Percentiles rank a stretch among this genome's conserved stretches.
These are phyloP conservation scores for Pseudochaenichthys georgianus DNA, from an alignment of 2,797 vertebrate genomes.

Conservation along the genomic window DNA sequence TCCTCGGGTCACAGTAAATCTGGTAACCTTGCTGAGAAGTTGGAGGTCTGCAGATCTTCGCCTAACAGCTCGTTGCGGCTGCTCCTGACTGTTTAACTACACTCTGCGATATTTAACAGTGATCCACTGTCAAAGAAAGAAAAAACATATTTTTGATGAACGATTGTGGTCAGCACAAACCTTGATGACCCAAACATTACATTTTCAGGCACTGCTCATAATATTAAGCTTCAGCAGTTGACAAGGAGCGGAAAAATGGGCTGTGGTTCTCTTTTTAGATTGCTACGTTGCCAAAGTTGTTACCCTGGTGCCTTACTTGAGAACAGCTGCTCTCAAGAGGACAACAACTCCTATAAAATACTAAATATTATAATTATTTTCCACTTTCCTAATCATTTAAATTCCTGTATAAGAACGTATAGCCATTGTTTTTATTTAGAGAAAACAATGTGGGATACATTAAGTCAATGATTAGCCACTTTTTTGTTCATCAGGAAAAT, in stretches of 20 bases:
- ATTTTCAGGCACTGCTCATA: not conserved
- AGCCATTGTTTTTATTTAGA: no score
- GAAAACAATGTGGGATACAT: no score
- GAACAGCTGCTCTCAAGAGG: not conserved
- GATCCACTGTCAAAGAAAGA: not conserved
- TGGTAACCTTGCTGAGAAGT: not conserved
- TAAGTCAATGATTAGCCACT: no score
- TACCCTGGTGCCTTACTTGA: not conserved
- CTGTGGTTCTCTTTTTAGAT: not conserved
- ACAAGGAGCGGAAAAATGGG: not conserved
- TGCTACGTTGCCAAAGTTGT: not conserved
- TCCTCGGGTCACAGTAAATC: not conserved
- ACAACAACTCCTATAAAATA: no score
- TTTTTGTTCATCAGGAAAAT: not conserved
- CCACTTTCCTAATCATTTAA: no score
- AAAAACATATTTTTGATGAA: not conserved
- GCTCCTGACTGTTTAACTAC: not conserved
- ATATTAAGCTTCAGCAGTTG: not conserved
- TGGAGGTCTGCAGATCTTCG: not conserved
- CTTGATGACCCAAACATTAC: not conserved
- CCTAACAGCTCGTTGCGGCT: not conserved
- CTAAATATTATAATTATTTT: no score
- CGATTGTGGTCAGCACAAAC: accelerated
- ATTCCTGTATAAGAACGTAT: no score
- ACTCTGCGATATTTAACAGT: not conserved